These are phyloP conservation scores for Myocastor coypus DNA, from an alignment of 2,113 vertebrate genomes.

Conservation along the genomic window DNA sequence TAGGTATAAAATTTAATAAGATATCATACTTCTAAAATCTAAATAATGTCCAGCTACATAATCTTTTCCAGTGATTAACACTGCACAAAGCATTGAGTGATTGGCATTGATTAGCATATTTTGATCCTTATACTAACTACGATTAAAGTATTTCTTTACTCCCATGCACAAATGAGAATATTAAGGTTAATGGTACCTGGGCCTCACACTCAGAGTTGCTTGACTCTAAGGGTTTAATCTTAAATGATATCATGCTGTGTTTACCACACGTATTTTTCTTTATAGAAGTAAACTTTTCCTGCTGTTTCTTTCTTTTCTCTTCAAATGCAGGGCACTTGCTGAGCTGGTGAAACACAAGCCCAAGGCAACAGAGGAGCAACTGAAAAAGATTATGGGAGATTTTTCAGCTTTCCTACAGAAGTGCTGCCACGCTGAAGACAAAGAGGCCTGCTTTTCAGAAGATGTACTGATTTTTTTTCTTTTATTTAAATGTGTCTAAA, in stretches of 20 bases:
- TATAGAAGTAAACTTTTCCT: background rate
- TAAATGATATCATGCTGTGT: background rate
- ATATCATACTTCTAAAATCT: background rate
- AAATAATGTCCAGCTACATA: background rate
- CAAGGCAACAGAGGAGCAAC: conserved; percentile 55
- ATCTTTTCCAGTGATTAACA: background rate
- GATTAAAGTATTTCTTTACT: background rate
- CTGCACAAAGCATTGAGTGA: background rate
- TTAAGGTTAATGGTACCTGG: background rate
- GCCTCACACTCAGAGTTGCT: background rate
- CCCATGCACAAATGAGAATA: background rate
- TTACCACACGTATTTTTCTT: background rate
- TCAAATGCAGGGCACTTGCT: conserved; percentile 64
- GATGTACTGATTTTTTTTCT: conserved; percentile 46
- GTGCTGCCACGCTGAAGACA: conserved; percentile 31
- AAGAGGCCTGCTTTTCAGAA: conserved; percentile 62
- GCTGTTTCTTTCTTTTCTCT: background rate
- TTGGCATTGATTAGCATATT: background rate
- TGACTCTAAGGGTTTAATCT: background rate
- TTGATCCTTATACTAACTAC: background rate
- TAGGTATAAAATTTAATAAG: background rate
- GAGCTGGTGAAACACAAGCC: conserved; percentile 81
- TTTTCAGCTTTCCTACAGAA: conserved; percentile 42
- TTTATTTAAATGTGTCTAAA: background rate
- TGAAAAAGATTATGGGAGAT: background rate